Conservation (phyloP, 2,113 vertebrate genomes). For the Percopsis transmontana region DNA sequence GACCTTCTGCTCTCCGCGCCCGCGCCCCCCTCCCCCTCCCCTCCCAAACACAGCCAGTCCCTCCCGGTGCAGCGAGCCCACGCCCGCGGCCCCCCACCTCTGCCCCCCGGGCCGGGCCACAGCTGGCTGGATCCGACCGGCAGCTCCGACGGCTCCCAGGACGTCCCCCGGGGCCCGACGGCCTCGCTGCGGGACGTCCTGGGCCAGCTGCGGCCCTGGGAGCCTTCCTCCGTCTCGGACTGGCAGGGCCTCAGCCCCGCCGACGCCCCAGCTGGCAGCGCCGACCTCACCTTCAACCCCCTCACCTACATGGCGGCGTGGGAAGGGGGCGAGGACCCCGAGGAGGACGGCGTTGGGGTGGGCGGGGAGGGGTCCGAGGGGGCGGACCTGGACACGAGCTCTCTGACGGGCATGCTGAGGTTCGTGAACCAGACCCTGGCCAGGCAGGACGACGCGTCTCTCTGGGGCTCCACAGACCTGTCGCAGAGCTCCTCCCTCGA, state of each 20-base stretch:
- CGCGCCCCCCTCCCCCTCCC: conserved; percentile 15
- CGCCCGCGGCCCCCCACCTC: conserved; percentile 27
- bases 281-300: conserved; percentile 75
- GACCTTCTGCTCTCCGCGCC: conserved; percentile 52
- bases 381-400: conserved; percentile 38
- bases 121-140: conserved; percentile 38
- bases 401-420: conserved; percentile 74
- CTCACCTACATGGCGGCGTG: conserved; percentile 72
- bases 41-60: conserved; percentile 1
- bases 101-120: neutral
- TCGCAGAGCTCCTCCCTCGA: conserved; percentile 3
- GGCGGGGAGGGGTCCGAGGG: conserved; percentile 37
- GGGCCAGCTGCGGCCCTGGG: conserved; percentile 37
- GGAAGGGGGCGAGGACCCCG: conserved; percentile 2
- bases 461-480: conserved; percentile 29
- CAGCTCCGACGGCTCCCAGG: conserved; percentile 57
- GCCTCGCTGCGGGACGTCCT: conserved; percentile 57
- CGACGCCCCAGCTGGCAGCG: conserved; percentile 22
- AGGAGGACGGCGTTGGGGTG: conserved; percentile 43
- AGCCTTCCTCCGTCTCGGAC: conserved; percentile 35
- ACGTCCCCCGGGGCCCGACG: conserved; percentile 63
- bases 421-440: conserved; percentile 78
- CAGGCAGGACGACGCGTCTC: conserved; percentile 67
- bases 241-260: conserved; percentile 63
- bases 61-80: conserved; percentile 13